Evolutionary conservation across 1,140 invertebrate species (phyloP).

Genomic region (Argopecten irradians): DNA sequence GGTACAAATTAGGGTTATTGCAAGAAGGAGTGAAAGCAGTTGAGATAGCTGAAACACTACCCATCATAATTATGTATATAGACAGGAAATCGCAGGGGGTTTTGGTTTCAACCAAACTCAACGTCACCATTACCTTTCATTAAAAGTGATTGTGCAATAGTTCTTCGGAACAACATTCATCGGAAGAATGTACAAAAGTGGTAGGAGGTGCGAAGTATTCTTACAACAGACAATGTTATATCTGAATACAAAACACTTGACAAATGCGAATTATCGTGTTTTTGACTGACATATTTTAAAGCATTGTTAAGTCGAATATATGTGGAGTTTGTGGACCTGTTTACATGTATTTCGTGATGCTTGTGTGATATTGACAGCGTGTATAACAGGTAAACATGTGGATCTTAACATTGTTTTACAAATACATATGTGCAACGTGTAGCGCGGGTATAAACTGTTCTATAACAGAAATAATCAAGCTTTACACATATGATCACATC

Average conservation of each 20-base stretch:
- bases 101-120: not conserved
- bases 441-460: not conserved
- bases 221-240: not conserved
- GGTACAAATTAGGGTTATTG: conserved; percentile 54
- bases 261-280: not conserved
- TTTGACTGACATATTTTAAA: not conserved
- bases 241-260: not conserved
- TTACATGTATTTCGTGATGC: not conserved
- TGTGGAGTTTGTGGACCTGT: not conserved
- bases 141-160: not conserved
- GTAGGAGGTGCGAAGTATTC: not conserved
- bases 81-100: not conserved
- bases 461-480: not conserved
- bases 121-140: not conserved
- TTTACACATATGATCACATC: not conserved
- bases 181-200: not conserved
- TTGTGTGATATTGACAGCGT: not conserved
- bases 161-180: not conserved
- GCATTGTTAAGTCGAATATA: not conserved
- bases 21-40: conserved; percentile 30
- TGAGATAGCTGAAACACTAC: not conserved
- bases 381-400: not conserved
- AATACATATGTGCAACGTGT: not conserved
- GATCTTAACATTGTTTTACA: not conserved
- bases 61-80: too few relatives aligned